A percentile compares a stretch with the other conserved stretches of the same genome.
Evolutionary conservation across 2,113 vertebrate species (phyloP).

Genomic region (Centrocercus urophasianus): DNA sequence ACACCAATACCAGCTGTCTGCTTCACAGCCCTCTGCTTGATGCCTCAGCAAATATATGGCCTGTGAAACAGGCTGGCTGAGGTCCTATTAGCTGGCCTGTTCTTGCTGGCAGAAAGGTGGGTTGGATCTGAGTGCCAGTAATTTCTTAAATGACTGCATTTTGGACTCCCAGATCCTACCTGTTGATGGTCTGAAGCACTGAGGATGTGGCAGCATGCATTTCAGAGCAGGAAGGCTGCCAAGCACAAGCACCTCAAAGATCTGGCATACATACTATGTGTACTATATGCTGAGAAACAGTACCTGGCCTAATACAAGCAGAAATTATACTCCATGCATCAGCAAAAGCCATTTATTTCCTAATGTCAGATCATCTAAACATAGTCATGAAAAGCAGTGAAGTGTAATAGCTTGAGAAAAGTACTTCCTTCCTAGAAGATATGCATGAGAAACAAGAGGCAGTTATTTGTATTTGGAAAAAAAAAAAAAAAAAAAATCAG

Average conservation of each 20-base stretch:
- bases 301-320: background rate
- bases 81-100: background rate
- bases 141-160: background rate
- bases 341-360: background rate
- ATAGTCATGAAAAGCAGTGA: background rate
- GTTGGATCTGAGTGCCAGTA: background rate
- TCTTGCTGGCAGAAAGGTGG: background rate
- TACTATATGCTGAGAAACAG: background rate
- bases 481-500: background rate
- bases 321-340: background rate
- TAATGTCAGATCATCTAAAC: background rate
- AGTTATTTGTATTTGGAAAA: background rate
- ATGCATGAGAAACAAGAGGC: background rate
- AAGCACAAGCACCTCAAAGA: background rate
- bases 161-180: background rate
- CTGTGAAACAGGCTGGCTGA: constrained; percentile 37
- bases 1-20: constrained; percentile 47
- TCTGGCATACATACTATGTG: background rate
- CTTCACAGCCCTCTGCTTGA: background rate
- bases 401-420: background rate
- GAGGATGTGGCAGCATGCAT: background rate
- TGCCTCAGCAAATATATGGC: constrained; percentile 39
- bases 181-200: constrained; percentile 25
- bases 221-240: background rate
- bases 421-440: background rate